Base-by-base conservation (phyloP, 2,888 invertebrate species). In the Creontiades dilutus region DNA sequence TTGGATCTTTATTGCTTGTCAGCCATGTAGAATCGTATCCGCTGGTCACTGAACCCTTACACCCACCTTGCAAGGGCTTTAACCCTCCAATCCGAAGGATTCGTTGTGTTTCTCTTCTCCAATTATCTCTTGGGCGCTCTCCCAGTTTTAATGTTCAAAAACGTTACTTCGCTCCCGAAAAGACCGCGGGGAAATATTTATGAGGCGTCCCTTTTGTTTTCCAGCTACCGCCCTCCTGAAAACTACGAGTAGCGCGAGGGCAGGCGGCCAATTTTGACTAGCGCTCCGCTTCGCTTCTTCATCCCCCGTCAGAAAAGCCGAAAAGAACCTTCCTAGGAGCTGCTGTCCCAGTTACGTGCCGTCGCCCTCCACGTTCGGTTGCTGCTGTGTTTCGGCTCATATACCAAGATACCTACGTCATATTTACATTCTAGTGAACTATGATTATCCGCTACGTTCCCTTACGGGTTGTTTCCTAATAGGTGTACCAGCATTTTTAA, bases 131-230 rank as follows among this genome's bases (percentile, higher is more conserved):
- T 68, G 68, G 68, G 68, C 19, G n/a, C 68, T 61, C 12, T 68
- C 68, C 68, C 68, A 68, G 68, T 68, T 68, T 68, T 68, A 68
- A 68, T 68, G 68, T 23, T 4, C n/a, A 7, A 19, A 68, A 68
- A 68, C 12, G 19, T 23, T 68, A 27, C 27, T 23, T 16, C 61
- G 11, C 16, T 23, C 19, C 68, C 23, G 27, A 12, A n/a, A 23
- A 68, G 23, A 68, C 68, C 37, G 37, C 37, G 5, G 68, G 23
- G 68, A 68, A 68, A 68, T 19, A 61, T 68, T 68, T 68, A 68
- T 68, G 68, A 23, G 68, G 0, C 61, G 61, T 61, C 61, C n/a
- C 68, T 19, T 68, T 68, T 68, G 68, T 68, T 68, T 68, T 68
- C 68, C 9, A 23, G 11, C 23, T 23, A n/a, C n/a, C 68, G 0